phyloP scores from a whole-genome alignment of 2,797 vertebrate species.

The Poeciliopsis turneri region DNA sequence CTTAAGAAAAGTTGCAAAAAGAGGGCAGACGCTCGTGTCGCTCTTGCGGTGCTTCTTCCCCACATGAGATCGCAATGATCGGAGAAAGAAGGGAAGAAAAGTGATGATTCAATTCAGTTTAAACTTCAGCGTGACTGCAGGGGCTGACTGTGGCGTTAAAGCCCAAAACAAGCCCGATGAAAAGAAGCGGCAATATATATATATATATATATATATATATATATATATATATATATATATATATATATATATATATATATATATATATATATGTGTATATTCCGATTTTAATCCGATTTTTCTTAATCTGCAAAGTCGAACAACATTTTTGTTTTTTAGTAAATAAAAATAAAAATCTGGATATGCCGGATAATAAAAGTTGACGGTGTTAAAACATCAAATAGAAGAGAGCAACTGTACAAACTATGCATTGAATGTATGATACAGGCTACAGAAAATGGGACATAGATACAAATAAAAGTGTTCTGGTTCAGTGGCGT shows the following conservation, averaged over 20 bases:
- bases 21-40: constrained; percentile 55
- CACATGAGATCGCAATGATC: constrained; percentile 64
- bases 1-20: constrained; percentile 66
- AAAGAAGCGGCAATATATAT: constrained; percentile 16
- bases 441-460: constrained; percentile 62
- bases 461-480: constrained; percentile 13
- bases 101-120: constrained; percentile 33
- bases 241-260: constrained; percentile 33
- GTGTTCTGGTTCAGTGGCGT: constrained; percentile 45
- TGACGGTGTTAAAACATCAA: constrained; percentile 54
- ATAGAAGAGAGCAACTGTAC: constrained; percentile 68
- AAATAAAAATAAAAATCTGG: constrained; percentile 36
- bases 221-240: constrained; percentile 27
- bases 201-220: constrained; percentile 35
- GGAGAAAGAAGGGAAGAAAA: background rate
- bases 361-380: constrained; percentile 33
- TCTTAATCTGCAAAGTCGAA: background rate
- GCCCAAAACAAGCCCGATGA: background rate
- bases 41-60: constrained; percentile 66
- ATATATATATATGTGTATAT: constrained; percentile 32
- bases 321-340: background rate
- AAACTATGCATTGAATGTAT: constrained; percentile 88
- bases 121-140: constrained; percentile 30
- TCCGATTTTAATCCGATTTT: constrained; percentile 23
- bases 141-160: constrained; percentile 45